A percentile compares a stretch with the other conserved stretches of the same genome.
phyloP scores from a whole-genome alignment of 2,113 vertebrate species.

The Sisor rabdophorus region DNA sequence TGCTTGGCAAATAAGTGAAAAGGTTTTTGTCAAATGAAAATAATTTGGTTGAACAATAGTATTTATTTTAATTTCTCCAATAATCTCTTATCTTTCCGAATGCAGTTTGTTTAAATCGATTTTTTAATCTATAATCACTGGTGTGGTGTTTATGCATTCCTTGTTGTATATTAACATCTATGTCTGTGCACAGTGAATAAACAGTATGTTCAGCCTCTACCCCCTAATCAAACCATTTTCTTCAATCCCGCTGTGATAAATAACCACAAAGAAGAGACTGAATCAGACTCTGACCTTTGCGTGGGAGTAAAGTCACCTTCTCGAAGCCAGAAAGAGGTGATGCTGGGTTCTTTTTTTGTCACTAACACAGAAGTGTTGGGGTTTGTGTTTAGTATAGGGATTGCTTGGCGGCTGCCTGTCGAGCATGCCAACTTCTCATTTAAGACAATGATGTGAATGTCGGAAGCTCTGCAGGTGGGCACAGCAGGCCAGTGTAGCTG shows the following conservation, averaged over 20 bases:
- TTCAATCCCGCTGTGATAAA: conserved; percentile 47
- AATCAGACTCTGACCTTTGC: conserved; percentile 51
- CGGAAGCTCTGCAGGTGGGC: conserved; percentile 45
- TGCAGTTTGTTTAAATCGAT: conserved; percentile 11
- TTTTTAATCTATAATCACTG: background rate
- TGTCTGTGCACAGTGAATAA: conserved; percentile 20
- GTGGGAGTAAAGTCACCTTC: conserved; percentile 45
- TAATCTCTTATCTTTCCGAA: conserved; percentile 3
- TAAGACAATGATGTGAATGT: conserved; percentile 58
- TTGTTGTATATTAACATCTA: conserved; percentile 22
- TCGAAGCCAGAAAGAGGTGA: conserved; percentile 37
- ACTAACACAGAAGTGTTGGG: conserved; percentile 31
- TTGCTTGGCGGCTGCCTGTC: conserved; percentile 43
- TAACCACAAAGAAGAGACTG: conserved; percentile 41
- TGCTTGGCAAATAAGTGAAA: too few relatives aligned
- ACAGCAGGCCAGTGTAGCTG: conserved; percentile 52
- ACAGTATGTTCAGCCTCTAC: conserved; percentile 30
- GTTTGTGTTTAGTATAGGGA: conserved; percentile 39
- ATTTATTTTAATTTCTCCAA: background rate
- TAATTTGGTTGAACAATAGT: background rate
- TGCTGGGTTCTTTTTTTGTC: conserved; percentile 40
- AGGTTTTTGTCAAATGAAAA: background rate
- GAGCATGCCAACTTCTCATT: conserved; percentile 49
- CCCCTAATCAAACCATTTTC: conserved; percentile 48
- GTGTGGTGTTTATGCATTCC: conserved; percentile 1